Percentiles rank a stretch among this genome's conserved stretches.
Evolutionary conservation across 2,113 vertebrate species (phyloP).

Genomic region (Eublepharis macularius): DNA sequence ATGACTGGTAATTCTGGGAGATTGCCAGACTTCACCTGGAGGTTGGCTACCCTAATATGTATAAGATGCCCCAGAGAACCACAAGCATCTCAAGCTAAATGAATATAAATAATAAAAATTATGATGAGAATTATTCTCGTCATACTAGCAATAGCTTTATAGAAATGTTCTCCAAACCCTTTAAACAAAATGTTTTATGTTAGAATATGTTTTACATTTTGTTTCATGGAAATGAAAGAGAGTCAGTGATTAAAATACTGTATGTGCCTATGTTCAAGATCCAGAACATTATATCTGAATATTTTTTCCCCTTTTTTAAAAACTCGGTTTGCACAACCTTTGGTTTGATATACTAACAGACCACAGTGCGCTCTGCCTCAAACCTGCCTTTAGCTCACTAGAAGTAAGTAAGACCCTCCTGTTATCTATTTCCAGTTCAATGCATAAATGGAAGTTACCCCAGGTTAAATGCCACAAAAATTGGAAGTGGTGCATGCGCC

Average conservation of each 20-base stretch:
- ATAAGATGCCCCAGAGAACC: not conserved
- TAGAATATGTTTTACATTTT: not conserved
- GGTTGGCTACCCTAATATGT: no score
- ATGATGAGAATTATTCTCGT: not conserved
- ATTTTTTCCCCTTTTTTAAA: not conserved
- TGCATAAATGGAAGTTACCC: not conserved
- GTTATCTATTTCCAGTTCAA: not conserved
- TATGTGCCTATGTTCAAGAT: not conserved
- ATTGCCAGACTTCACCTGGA: no score
- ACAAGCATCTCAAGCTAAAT: not conserved
- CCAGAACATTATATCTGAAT: slow-evolving; percentile 1
- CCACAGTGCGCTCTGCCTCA: not conserved
- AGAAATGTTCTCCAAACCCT: not conserved
- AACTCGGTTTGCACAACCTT: slow-evolving; percentile 1
- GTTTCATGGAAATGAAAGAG: not conserved
- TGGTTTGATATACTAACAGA: not conserved
- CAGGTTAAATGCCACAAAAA: not conserved
- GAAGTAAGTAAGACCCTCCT: not conserved
- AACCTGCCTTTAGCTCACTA: not conserved
- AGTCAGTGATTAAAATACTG: not conserved
- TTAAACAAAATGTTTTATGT: not conserved
- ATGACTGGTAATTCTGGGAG: no score
- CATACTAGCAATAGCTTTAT: not conserved
- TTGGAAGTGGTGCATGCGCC: no score
- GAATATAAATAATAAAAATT: not conserved